Evolutionary conservation across 1,140 invertebrate genomes (phyloP).

Genomic region (Halictus rubicundus): DNA sequence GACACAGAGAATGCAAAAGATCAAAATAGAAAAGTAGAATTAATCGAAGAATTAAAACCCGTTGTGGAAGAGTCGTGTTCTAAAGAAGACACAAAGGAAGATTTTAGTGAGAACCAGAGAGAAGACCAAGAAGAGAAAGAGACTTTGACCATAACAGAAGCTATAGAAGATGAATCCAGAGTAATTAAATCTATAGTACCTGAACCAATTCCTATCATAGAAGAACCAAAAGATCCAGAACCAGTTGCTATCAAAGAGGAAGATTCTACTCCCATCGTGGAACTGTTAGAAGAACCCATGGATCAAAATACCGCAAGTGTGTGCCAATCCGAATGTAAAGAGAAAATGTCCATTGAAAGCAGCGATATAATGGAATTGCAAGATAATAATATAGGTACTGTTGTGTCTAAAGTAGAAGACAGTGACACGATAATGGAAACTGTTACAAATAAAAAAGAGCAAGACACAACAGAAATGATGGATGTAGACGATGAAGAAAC

Average conservation of each 20-base stretch:
- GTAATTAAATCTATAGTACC: conserved; percentile 62
- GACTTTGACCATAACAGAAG: conserved; percentile 70
- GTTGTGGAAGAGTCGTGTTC: conserved; percentile 62
- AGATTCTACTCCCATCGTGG: conserved; percentile 34
- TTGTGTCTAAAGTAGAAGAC: conserved; percentile 14
- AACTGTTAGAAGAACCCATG: conserved; percentile 46
- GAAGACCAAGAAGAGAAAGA: conserved; percentile 9
- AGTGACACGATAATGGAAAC: conserved; percentile 44
- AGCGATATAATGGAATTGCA: conserved; percentile 24
- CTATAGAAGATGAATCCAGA: conserved; percentile 61
- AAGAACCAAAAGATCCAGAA: conserved; percentile 72
- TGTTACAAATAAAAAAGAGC: conserved; percentile 40
- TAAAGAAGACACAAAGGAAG: conserved; percentile 22
- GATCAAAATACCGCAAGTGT: conserved; percentile 14
- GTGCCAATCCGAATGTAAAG: conserved; percentile 25
- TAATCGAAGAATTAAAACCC: conserved; percentile 44
- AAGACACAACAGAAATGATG: conserved; percentile 71
- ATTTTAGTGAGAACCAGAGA: conserved; percentile 9
- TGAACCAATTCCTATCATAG: conserved; percentile 72
- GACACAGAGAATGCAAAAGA: conserved; percentile 24
- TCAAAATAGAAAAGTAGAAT: conserved; percentile 27
- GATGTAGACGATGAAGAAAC: conserved; percentile 75
- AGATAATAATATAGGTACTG: conserved; percentile 34
- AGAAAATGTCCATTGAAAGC: conserved; percentile 35
- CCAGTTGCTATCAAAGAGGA: conserved; percentile 49